Evolutionary conservation across 2,888 invertebrate species (phyloP), one percentile per base, ranked within the genome.

Genomic region (Chloroclysta siterata): DNA sequence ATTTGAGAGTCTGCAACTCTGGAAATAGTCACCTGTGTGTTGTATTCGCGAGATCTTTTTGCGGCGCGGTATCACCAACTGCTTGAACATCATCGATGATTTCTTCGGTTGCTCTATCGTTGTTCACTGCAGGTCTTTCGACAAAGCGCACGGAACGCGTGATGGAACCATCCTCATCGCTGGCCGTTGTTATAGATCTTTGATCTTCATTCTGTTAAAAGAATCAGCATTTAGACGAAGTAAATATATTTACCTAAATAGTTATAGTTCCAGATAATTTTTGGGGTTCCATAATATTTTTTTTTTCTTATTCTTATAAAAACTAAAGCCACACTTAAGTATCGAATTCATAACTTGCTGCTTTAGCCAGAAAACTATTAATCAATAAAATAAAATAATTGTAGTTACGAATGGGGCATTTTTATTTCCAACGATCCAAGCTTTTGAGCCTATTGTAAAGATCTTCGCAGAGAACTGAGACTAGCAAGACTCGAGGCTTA

Each of bases 131-230:
- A 0, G 85, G 72, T 54, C 90, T 82, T 71, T 95, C 95, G 8
- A 94, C 93, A 80, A 96, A 96, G 15, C 96, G 94, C 5, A 96
- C 96, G 0, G 95, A 95, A 46, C 96, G 93, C 5, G 94, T 93
- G 46, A 93, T 90, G 7, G 95, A 94, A 0, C 89, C 89, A 57
- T 94, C 94, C 67, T 94, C 94, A 67, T 95, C 94, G 36, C 93
- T 93, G 0, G 90, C 90, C 1, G 90, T 90, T 5, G 88, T 88
- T 10, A 82, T 84, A 5, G 90, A 92, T 11, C 90, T 79, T 64
- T 90, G 90, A 57, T 91, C 90, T 5, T 92, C 92, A 62, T 81
- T 89, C 90, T 91, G 72, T 65, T 33, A 51, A 44, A 56, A 41
- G 52, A 60, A 28, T 33, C 6, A 29, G 1, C 33, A 39, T 39